Evolutionary conservation across 2,797 vertebrate species (phyloP), one percentile per base, ranked within the genome.

Genomic region (Serranus cabrilla): DNA sequence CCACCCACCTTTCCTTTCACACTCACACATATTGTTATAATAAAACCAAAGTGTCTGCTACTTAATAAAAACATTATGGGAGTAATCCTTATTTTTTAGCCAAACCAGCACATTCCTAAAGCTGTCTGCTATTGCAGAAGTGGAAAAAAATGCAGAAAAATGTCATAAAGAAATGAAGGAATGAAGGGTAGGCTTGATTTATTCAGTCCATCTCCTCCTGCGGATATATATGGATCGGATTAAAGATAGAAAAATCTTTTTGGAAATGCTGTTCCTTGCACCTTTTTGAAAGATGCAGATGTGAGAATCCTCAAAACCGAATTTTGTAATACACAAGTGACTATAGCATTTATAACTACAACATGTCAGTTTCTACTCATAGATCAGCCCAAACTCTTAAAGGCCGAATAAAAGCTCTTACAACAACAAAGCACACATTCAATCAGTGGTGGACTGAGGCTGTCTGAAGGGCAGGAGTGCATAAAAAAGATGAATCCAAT

Each of bases 91-190:
- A 39, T 49, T 71, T 83, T 49, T 45, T 51, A 80, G 88, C 84
- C 84, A 91, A 90, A 87, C 84, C 85, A 82, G 77, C 85, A 87
- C 86, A 92, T 92, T 91, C 82, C 81, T 83, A 43, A 77, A 74
- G 27, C 58, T 54, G 74, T 59, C 74, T 74, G 60, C 58, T 63
- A 23, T 71, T 79, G 69, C 70, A 78, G 47, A 59, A 74, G 57
- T 27, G 10, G 17, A 27, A 27, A 27, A 27, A 27, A 6, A 27
- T 27, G 23, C 12, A 14, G 11, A 37, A 34, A 64, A 42, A 21
- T 4, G n/a, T 61, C 12, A 50, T 18, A 55, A 78, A 76, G 18
- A 63, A 59, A 68, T 54, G 13, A 40, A 68, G 51, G 68, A 63
- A 80, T 67, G 58, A 74, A 68, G 40, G 21, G 45, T 56, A 50